These are phyloP conservation scores for Boloria euphrosyne DNA, from an alignment of 2,888 invertebrate genomes.

Conservation along the genomic window DNA sequence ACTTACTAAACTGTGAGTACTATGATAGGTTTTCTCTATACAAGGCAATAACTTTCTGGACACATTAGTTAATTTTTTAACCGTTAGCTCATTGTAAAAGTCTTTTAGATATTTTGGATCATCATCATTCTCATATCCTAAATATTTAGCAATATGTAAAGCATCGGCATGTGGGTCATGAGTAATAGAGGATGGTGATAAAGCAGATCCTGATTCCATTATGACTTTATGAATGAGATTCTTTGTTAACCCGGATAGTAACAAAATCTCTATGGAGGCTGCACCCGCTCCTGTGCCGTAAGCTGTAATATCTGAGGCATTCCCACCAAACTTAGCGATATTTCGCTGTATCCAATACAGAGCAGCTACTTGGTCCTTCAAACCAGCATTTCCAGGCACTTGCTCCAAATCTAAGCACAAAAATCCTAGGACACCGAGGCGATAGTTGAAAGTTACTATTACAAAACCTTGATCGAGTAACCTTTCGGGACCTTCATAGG, in stretches of 20 bases:
- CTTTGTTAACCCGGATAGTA: constrained; percentile 57
- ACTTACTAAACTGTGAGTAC: constrained; percentile 51
- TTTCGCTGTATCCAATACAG: constrained; percentile 72
- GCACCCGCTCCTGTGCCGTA: constrained; percentile 71
- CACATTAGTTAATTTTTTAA: constrained; percentile 46
- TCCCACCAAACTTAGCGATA: constrained; percentile 67
- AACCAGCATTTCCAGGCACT: constrained; percentile 68
- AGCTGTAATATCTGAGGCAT: constrained; percentile 61
- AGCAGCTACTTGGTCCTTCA: constrained; percentile 72
- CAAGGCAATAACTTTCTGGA: constrained; percentile 59
- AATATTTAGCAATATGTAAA: constrained; percentile 60
- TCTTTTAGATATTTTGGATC: constrained; percentile 47
- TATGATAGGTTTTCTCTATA: constrained; percentile 52
- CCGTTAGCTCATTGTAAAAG: constrained; percentile 52
- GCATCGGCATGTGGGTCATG: constrained; percentile 58
- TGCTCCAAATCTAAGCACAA: constrained; percentile 60
- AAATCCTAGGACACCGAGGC: constrained; percentile 72
- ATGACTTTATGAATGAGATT: constrained; percentile 65
- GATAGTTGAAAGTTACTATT: constrained; percentile 69
- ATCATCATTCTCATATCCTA: constrained; percentile 64
- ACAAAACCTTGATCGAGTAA: constrained; percentile 58
- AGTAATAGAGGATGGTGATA: constrained; percentile 59
- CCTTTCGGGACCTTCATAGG: constrained; percentile 53
- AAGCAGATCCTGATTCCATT: constrained; percentile 66
- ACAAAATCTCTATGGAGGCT: constrained; percentile 59